Base-by-base conservation (phyloP, 2,797 vertebrate genomes). In the Pantherophis alleghaniensis region DNA sequence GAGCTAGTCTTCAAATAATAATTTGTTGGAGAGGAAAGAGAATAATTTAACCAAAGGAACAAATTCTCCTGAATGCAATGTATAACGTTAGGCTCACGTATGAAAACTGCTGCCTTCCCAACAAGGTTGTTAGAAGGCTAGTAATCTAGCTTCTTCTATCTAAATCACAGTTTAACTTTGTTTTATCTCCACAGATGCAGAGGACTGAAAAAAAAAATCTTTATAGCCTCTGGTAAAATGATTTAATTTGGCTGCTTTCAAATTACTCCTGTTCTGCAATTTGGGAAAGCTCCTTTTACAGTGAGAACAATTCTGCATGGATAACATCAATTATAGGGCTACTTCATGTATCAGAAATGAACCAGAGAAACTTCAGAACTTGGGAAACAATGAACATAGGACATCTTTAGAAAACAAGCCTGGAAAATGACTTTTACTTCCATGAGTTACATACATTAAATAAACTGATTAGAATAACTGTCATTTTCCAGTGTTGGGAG, bases 81-180 rank as follows among this genome's bases (percentile, higher is more conserved):
- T 74, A n/a, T 66, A 66, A 56, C 0, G 2, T 14, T 32, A 53
- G 47, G 20, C 10, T 74, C 69, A 42, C 4, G 3, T 59, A 22
- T 74, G 28, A 79, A 24, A n/a, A 59, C 87, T 51, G 37, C 26
- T 90, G 16, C 22, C 10, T 93, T 69, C 22, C 2, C 32, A 59
- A n/a, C 6, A 61, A 89, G 79, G 92, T 96, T 56, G 93, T 93
- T n/a, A 59, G 92, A 93, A 95, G 93, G 91, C 92, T 95, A 59
- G 59, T 66, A 94, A 90, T 59, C 61, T 9, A 3, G 53, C 86
- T 93, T 92, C 93, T 94, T 96, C 94, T 96, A 95, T 95, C 95
- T 93, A 95, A 79, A 92, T 94, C 89, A 94, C 12, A 94, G 90
- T 91, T 96, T 91, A 95, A 94, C 61, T 93, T 56, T 26, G 32